Evolutionary conservation across 2,888 invertebrate genomes (phyloP).

Genomic region (Nemotelus pantherinus): DNA sequence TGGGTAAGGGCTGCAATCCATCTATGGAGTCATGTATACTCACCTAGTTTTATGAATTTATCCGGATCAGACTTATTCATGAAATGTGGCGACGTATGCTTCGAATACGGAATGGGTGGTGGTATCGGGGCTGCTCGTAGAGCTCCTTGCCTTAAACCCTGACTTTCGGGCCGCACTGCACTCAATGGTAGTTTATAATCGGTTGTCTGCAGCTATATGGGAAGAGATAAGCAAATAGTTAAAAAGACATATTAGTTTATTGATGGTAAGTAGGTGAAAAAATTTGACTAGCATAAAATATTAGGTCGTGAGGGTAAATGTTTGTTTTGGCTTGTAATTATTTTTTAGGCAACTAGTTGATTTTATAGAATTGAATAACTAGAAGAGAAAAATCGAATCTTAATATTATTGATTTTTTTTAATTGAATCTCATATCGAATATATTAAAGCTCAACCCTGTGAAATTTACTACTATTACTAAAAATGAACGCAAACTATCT

Average conservation of each 20-base stretch:
- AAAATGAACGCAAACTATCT: too few species aligned
- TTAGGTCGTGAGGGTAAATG: not conserved
- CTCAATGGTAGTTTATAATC: conserved; percentile 76
- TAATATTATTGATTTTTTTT: too few species aligned
- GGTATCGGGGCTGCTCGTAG: conserved; percentile 66
- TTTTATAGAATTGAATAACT: too few species aligned
- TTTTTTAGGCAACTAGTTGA: too few species aligned
- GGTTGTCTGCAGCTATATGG: conserved; percentile 71
- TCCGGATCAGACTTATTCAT: conserved; percentile 59
- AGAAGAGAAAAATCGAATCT: too few species aligned
- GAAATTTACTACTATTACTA: too few species aligned
- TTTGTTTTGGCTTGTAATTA: not conserved
- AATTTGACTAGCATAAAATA: not conserved
- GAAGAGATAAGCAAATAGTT: conserved; percentile 43
- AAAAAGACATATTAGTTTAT: not conserved
- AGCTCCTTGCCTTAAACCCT: conserved; percentile 71
- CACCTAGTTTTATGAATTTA: conserved; percentile 61
- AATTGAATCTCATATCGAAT: too few species aligned
- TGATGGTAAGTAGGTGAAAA: too few species aligned
- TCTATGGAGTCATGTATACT: conserved; percentile 20
- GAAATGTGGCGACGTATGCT: conserved; percentile 61
- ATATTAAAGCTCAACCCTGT: too few species aligned
- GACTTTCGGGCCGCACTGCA: conserved; percentile 74
- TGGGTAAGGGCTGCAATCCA: too few species aligned
- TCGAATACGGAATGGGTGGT: conserved; percentile 56